A percentile compares a stretch with the other conserved stretches of the same genome.
Evolutionary conservation across 2,113 vertebrate species (phyloP).

Genomic region (Pterocles gutturalis): DNA sequence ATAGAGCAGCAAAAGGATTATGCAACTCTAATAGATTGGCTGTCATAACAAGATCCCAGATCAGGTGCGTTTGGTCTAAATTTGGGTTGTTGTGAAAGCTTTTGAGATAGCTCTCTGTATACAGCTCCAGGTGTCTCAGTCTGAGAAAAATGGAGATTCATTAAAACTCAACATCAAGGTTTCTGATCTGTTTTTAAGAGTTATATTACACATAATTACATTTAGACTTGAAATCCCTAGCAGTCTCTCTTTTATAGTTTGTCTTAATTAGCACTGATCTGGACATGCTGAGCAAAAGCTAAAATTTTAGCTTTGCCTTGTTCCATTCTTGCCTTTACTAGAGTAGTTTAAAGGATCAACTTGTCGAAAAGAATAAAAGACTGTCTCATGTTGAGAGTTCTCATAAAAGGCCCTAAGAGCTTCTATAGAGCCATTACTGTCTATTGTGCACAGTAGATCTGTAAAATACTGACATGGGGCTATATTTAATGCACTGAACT

Average conservation of each 20-base stretch:
- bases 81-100: neutral
- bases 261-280: slow-evolving; percentile 41
- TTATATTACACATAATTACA: slow-evolving; percentile 21
- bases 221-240: slow-evolving; percentile 5
- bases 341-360: slow-evolving; percentile 50
- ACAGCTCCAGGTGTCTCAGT: neutral
- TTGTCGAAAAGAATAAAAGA: slow-evolving; percentile 62
- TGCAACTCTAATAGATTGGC: neutral
- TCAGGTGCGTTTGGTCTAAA: slow-evolving; percentile 25
- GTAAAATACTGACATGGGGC: slow-evolving; percentile 5
- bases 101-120: neutral
- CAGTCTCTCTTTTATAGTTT: neutral
- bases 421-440: slow-evolving; percentile 7
- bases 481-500: slow-evolving; percentile 16
- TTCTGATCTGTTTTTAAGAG: slow-evolving; percentile 10
- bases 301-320: slow-evolving; percentile 37
- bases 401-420: slow-evolving; percentile 37
- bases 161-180: neutral
- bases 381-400: slow-evolving; percentile 43
- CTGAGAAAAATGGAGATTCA: neutral
- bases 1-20: slow-evolving; percentile 37
- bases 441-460: slow-evolving; percentile 26
- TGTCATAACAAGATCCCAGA: slow-evolving; percentile 5
- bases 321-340: slow-evolving; percentile 20
- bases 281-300: slow-evolving; percentile 13